A percentile compares a stretch with the other conserved stretches of the same genome.
Evolutionary conservation across 1,140 invertebrate genomes (phyloP).

Genomic region (Macrobrachium nipponense): DNA sequence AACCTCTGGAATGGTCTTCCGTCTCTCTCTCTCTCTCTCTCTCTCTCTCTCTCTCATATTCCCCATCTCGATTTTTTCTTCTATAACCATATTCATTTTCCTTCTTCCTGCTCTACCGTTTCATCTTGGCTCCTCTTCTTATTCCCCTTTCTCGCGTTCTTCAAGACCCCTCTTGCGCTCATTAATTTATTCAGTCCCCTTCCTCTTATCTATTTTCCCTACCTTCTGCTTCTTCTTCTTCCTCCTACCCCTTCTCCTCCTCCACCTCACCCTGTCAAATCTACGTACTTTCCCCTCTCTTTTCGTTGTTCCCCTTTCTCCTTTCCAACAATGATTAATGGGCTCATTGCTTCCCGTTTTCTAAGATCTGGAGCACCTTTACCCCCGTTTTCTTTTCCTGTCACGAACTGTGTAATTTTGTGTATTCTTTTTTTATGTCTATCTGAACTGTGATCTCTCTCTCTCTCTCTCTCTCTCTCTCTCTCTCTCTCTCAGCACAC

Average conservation of each 20-base stretch:
- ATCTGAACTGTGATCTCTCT: not conserved
- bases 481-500: not conserved
- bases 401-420: not conserved
- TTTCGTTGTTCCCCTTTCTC: not conserved
- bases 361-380: not conserved
- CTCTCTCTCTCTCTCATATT: not conserved
- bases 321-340: too few relatives aligned
- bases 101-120: not conserved
- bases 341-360: too few relatives aligned
- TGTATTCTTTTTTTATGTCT: not conserved
- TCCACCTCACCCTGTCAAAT: not conserved
- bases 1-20: too few relatives aligned
- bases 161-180: too few relatives aligned
- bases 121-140: not conserved
- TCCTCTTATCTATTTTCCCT: not conserved
- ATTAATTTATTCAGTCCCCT: not conserved
- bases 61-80: not conserved
- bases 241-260: not conserved
- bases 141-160: not conserved
- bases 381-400: constrained; percentile 1
- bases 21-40: not conserved
- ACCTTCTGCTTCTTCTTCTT: not conserved
- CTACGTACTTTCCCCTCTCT: not conserved
- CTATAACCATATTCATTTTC: not conserved
- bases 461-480: constrained; percentile 10